Base-by-base conservation (phyloP, 1,140 invertebrate species). In the Eumeta japonica region DNA sequence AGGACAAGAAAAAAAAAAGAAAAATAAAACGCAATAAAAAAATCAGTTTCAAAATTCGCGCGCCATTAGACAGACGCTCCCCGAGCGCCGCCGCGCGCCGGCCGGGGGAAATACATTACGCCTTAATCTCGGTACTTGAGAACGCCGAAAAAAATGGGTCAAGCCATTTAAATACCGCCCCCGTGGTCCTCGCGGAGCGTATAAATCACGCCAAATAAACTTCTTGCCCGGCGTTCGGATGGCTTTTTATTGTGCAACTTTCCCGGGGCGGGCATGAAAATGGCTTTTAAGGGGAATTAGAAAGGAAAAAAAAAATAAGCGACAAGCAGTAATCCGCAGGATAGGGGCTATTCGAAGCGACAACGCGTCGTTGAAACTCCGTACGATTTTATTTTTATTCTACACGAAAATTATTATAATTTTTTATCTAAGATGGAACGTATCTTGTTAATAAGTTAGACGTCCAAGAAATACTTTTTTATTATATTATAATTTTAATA, bases 171-270 rank as follows among this genome's bases (percentile, higher is more conserved):
- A 37, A 45, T 36, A 33, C 39, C 36, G 16, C 31, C 18, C 43
- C 38, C 40, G 30, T 37, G 35, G 43, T 50, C 43, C 45, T 37
- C 48, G 41, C 42, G 45, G 41, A 39, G 46, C 46, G 44, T 50
- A 54, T 54, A 54, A 54, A 54, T 54, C 51, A 52, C 44, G 16
- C n/a, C 20, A 34, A 44, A 45, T 46, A 52, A 52, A 41, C 43
- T 44, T 44, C 27, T 28, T 35, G 38, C 43, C n/a, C n/a, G n/a
- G n/a, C n/a, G n/a, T n/a, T n/a, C n/a, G n/a, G n/a, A n/a, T n/a
- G n/a, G n/a, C n/a, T n/a, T 40, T 38, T 28, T 30, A 24, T 33
- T 45, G n/a, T 28, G 20, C 13, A 7, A 35, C n/a, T n/a, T 38
- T 38, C 39, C 24, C 13, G 12, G 9, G n/a, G 15, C 24, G 27